Conservation (phyloP, 2,888 invertebrate species). For the Chrysolina americana region DNA sequence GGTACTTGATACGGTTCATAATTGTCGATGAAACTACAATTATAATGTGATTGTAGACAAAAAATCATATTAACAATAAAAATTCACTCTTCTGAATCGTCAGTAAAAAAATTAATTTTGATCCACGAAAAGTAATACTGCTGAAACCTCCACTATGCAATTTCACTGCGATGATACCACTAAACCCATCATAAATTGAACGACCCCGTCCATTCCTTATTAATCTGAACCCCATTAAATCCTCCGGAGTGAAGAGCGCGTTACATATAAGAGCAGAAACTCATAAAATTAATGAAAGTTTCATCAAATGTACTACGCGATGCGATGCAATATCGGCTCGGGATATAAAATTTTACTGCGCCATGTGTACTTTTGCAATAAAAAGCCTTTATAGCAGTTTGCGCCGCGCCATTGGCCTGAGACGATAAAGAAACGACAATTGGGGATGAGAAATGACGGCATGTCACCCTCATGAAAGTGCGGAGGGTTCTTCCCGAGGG, state of each 20-base stretch:
- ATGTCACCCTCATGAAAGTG: conserved; percentile 53
- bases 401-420: conserved; percentile 49
- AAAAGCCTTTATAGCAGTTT: conserved; percentile 52
- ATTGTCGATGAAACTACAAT: too few relatives aligned
- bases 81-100: too few relatives aligned
- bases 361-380: conserved; percentile 55
- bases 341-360: conserved; percentile 53
- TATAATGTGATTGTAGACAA: too few relatives aligned
- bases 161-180: background rate
- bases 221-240: conserved; percentile 28
- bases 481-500: conserved; percentile 46
- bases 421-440: conserved; percentile 54
- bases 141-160: background rate
- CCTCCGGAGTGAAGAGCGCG: conserved; percentile 43
- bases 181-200: conserved; percentile 2
- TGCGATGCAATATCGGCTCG: conserved; percentile 53
- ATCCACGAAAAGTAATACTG: background rate
- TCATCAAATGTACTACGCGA: conserved; percentile 56
- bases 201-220: conserved; percentile 20
- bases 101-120: background rate
- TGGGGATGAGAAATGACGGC: conserved; percentile 53
- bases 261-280: conserved; percentile 48
- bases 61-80: too few relatives aligned
- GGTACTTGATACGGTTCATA: too few relatives aligned
- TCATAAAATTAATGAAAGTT: conserved; percentile 59